Evolutionary conservation across 1,140 invertebrate genomes (phyloP), one percentile per base, ranked within the genome.

Genomic region (Pseudomyrmex sp.): DNA sequence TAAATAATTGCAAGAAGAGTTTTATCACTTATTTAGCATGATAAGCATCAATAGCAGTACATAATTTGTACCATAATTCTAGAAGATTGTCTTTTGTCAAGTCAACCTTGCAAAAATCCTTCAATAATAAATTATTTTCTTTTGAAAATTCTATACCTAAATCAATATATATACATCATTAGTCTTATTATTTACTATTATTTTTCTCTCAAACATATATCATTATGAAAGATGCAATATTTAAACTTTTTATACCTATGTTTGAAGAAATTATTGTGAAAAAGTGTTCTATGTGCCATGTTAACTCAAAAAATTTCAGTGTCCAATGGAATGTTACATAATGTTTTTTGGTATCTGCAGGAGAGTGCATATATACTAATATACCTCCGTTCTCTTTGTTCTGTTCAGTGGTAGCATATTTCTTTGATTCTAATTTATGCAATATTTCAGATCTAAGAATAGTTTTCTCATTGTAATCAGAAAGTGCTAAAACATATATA

Each of bases 291-390:
- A 89, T 82, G 1, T 23, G 23, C 75, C 87, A 85, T 0, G 35
- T 61, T 13, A 12, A 13, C 26, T 85, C 52, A 2, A 77, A 59
- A 82, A 89, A 90, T 54, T 62, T 9, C 23, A 90, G 3, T 56
- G 46, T 56, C 89, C 89, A 90, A 1, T 86, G 65, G 69, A 83
- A 82, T 69, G 80, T 65, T 13, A 88, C 10, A 26, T 89, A 89
- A 1, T 26, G 23, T 26, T 75, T n/a, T 13, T 84, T 10, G 26
- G 10, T 15, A 52, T 74, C 76, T 10, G 50, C 7, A 4, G 66
- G 50, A 15, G 82, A 83, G 52, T 83, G 63, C 48, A 90, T 0
- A 56, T 77, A 1, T 8, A 90, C 2, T 26, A 73, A 52, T 66
- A 90, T 1, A n/a, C 89, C 89, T 75, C 87, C 88, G 35, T 69